Conservation (phyloP, 2,797 vertebrate genomes). For the Lindbergichthys nudifrons region DNA sequence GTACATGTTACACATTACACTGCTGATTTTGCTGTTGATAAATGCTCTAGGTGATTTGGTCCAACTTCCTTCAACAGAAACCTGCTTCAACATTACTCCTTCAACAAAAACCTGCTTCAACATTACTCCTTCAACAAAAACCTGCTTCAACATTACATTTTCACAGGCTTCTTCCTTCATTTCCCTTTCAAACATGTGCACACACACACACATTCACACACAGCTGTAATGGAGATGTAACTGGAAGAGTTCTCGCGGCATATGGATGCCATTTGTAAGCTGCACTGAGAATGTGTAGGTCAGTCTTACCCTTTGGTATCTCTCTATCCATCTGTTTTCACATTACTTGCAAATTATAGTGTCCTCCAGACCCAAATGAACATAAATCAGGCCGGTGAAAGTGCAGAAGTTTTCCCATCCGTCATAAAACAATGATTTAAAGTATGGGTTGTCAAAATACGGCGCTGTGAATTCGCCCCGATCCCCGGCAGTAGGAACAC, state of each 20-base stretch:
- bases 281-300: conserved; percentile 89
- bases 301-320: conserved; percentile 91
- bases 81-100: conserved; percentile 22
- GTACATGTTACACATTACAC: conserved; percentile 35
- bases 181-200: conserved; percentile 37
- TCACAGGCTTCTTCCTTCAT: conserved; percentile 37
- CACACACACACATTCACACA: conserved; percentile 25
- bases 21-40: conserved; percentile 52
- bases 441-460: conserved; percentile 96
- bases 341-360: conserved; percentile 96
- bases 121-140: conserved; percentile 24
- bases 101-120: conserved; percentile 37
- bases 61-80: conserved; percentile 43
- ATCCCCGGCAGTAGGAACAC: conserved; percentile 93
- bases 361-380: conserved; percentile 97
- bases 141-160: conserved; percentile 41
- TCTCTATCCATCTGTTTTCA: conserved; percentile 99
- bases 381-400: conserved; percentile 96
- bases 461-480: conserved; percentile 90
- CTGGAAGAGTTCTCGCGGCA: conserved; percentile 84
- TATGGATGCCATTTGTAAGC: conserved; percentile 98
- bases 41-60: conserved; percentile 48
- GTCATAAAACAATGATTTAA: conserved; percentile 99
- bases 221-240: conserved; percentile 84
- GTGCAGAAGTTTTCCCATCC: conserved; percentile 95